These are phyloP conservation scores for Drosophila helvetica DNA, from an alignment of 2,888 invertebrate genomes.

Conservation along the genomic window DNA sequence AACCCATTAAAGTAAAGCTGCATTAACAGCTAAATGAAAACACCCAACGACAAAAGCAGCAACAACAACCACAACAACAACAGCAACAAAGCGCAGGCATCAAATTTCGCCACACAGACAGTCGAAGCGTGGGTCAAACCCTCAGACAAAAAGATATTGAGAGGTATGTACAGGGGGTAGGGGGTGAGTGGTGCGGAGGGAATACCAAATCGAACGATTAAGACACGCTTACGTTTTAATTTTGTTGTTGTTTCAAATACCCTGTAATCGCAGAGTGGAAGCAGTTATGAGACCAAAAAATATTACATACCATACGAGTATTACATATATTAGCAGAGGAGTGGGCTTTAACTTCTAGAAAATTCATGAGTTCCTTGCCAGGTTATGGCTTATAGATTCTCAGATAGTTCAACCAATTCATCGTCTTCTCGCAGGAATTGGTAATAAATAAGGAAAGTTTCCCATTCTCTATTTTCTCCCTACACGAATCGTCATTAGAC, in stretches of 20 bases:
- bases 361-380: too few relatives aligned
- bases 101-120: slow-evolving; percentile 56
- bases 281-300: neutral
- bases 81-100: slow-evolving; percentile 58
- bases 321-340: too few relatives aligned
- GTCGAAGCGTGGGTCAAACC: slow-evolving; percentile 4
- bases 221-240: slow-evolving; percentile 60
- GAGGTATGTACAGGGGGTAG: neutral
- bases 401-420: neutral
- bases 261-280: neutral
- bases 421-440: neutral
- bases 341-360: too few relatives aligned
- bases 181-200: neutral
- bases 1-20: slow-evolving; percentile 71
- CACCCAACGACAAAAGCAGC: slow-evolving; percentile 35
- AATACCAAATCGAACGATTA: slow-evolving; percentile 61
- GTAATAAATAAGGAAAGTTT: too few relatives aligned
- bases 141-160: neutral
- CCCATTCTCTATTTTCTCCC: too few relatives aligned
- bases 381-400: neutral
- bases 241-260: slow-evolving; percentile 38
- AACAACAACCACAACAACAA: slow-evolving; percentile 27
- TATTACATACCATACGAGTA: too few relatives aligned
- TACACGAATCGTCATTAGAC: too few relatives aligned
- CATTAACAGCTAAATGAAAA: slow-evolving; percentile 65